Evolutionary conservation across 37 sponge, comb jelly and placozoan genomes (phyloP).

Genomic region (Ephydatia muelleri): DNA sequence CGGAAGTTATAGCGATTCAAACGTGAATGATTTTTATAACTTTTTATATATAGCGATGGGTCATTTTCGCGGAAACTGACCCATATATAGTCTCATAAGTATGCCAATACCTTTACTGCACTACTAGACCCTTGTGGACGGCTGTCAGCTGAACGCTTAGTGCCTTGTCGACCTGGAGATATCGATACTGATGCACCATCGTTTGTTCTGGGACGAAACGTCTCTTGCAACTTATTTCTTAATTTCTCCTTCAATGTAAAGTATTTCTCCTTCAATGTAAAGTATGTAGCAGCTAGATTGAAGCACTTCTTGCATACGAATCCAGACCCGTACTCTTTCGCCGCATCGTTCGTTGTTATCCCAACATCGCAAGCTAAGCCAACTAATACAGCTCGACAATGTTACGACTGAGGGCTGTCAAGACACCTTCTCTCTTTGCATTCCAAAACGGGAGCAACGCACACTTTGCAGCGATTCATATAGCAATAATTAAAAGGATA

Average conservation of each 20-base stretch:
- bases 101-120: background rate
- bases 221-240: background rate
- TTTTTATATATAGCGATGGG: too few species aligned
- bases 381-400: background rate
- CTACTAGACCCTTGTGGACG: background rate
- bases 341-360: background rate
- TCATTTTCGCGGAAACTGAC: too few species aligned
- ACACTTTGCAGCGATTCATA: background rate
- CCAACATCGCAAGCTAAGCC: background rate
- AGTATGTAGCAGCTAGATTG: background rate
- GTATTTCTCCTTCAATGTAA: background rate
- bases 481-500: background rate
- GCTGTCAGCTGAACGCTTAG: background rate
- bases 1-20: too few species aligned
- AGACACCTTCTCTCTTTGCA: background rate
- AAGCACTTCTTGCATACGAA: background rate
- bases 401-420: background rate
- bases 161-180: background rate
- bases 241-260: background rate
- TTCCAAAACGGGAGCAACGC: background rate
- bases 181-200: background rate
- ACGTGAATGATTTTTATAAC: too few species aligned
- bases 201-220: background rate
- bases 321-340: background rate
- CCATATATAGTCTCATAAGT: background rate